phyloP scores from a whole-genome alignment of 2,888 invertebrate species.

The Pyrochroa serraticornis region DNA sequence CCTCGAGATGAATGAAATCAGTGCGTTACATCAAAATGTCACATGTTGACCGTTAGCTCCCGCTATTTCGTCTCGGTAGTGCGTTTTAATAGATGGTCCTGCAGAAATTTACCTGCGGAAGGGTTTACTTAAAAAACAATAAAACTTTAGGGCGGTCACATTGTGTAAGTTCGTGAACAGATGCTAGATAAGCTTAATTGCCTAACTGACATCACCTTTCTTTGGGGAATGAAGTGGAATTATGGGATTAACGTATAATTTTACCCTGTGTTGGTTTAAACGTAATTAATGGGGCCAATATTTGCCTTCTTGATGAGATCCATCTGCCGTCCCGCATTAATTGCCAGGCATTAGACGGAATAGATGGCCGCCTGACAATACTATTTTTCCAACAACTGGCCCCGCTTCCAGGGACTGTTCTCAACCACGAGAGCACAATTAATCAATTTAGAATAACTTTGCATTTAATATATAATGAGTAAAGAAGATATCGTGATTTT shows the following conservation, averaged over 20 bases:
- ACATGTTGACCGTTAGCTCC: conserved; percentile 38
- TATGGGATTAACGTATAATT: conserved; percentile 40
- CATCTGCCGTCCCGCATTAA: conserved; percentile 33
- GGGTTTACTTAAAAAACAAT: conserved; percentile 34
- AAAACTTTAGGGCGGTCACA: conserved; percentile 26
- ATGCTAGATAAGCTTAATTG: conserved; percentile 47
- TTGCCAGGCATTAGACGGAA: not conserved
- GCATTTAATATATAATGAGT: too few relatives aligned
- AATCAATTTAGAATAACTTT: not conserved
- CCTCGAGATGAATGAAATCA: conserved; percentile 41
- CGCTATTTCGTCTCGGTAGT: conserved; percentile 5
- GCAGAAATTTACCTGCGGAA: conserved; percentile 34
- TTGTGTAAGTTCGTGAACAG: conserved; percentile 33
- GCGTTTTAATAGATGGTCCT: conserved; percentile 33
- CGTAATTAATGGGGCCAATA: conserved; percentile 43
- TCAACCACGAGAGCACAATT: too few relatives aligned
- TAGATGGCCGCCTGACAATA: not conserved
- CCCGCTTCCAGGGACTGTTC: too few relatives aligned
- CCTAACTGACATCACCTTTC: conserved; percentile 42
- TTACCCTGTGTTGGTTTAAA: conserved; percentile 33
- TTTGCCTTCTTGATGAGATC: conserved; percentile 39
- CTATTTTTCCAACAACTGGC: too few relatives aligned
- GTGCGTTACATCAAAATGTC: conserved; percentile 46
- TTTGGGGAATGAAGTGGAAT: conserved; percentile 35
- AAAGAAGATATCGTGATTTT: too few relatives aligned